Percentiles rank a stretch among this genome's conserved stretches.
Conservation (phyloP, 2,113 vertebrate species). For the Bubo bubo region DNA sequence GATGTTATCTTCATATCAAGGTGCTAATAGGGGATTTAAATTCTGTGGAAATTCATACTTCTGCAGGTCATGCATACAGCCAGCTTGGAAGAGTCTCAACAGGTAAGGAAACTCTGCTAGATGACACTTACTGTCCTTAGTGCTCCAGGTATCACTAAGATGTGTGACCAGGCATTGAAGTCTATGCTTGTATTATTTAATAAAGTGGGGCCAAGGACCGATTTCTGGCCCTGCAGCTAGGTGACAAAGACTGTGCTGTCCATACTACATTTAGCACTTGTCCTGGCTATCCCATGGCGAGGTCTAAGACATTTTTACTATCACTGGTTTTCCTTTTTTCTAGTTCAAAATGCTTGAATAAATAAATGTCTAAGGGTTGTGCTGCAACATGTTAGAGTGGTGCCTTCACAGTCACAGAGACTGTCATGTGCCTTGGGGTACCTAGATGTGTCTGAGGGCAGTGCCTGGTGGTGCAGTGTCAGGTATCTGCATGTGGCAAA, state of each 20-base stretch:
- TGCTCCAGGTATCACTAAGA: not conserved
- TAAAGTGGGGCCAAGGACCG: not conserved
- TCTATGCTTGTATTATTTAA: not conserved
- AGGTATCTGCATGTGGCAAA: not conserved
- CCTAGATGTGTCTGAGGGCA: not conserved
- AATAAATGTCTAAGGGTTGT: not conserved
- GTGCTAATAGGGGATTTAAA: not conserved
- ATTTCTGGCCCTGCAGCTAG: not conserved
- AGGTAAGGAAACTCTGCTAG: not conserved
- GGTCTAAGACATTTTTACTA: not conserved
- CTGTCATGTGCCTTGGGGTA: not conserved
- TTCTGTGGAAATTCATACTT: not conserved
- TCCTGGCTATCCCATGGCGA: not conserved
- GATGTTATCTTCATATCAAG: not conserved
- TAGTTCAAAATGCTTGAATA: not conserved
- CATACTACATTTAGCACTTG: not conserved
- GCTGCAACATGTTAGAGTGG: not conserved
- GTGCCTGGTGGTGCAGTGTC: not conserved
- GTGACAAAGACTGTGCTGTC: not conserved
- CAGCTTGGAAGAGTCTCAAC: not conserved
- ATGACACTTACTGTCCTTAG: not conserved
- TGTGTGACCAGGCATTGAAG: not conserved
- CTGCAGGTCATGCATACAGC: not conserved
- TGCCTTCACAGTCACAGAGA: not conserved
- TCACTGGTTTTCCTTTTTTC: not conserved